Base-by-base conservation (phyloP, 2,888 invertebrate genomes). In the Coelinius sp. region DNA sequence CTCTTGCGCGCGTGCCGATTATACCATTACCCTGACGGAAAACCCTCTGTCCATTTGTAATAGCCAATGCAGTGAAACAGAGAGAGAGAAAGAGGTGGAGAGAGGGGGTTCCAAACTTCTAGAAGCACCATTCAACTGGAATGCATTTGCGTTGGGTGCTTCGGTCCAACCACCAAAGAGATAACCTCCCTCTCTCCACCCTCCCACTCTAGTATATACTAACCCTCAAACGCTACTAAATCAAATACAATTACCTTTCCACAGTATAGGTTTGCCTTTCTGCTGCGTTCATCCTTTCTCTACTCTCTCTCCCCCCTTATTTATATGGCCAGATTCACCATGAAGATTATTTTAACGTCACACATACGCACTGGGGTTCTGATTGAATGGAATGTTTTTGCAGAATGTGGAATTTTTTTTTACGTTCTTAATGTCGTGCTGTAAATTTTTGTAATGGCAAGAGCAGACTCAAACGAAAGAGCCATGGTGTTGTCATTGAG, bases 1-100 rank as follows among this genome's bases (percentile, higher is more conserved):
- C 73, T 52, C 46, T 70, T 70, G 70, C 68, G 63, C 68, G 68
- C 70, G 65, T 71, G 71, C 73, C 73, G 75, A 76, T 78, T 76
- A 70, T 71, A 74, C 73, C 66, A 75, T 76, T 74, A 71, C 72
- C 69, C 35, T 70, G 70, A 70, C 75, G 73, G 22, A 63, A 75
- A 75, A 71, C 69, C 70, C 22, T 35, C 35, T 62, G 71, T 71
- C 59, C 49, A 41, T 35, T 52, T 38, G 62, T 67, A 38, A 63
- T 41, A 41, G 12, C n/a, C 20, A 7, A 10, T 53, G 41, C 64
- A 70, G 64, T 17, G 52, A 49, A n/a, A n/a, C n/a, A n/a, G n/a
- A n/a, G n/a, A n/a, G n/a, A n/a, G n/a, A n/a, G n/a, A n/a, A n/a
- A n/a, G n/a, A n/a, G n/a, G n/a, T n/a, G n/a, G n/a, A n/a, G n/a